phyloP scores from a whole-genome alignment of 2,113 vertebrate genomes.

The Odontophorus gujanensis region DNA sequence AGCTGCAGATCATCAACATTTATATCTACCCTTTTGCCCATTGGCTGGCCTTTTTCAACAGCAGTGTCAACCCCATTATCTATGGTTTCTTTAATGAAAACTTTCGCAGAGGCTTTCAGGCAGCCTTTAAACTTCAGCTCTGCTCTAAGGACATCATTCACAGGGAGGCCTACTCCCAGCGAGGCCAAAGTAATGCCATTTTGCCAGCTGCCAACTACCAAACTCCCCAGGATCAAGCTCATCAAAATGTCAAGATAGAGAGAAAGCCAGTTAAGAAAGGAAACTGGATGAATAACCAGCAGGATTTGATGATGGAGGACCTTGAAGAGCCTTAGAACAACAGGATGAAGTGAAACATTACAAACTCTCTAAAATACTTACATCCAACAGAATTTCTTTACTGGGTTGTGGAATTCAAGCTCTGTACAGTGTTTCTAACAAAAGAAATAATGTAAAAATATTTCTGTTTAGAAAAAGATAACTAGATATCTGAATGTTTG shows the following conservation, averaged over 20 bases:
- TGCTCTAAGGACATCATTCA: slow-evolving; percentile 72
- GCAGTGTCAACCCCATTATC: slow-evolving; percentile 92
- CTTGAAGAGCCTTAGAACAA: slow-evolving; percentile 74
- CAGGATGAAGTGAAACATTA: slow-evolving; percentile 47
- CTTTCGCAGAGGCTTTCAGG: slow-evolving; percentile 87
- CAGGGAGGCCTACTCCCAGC: slow-evolving; percentile 73
- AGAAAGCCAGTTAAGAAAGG: slow-evolving; percentile 19
- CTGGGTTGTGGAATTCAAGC: background rate
- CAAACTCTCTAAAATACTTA: background rate
- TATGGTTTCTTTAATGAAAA: slow-evolving; percentile 94
- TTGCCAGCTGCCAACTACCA: slow-evolving; percentile 71
- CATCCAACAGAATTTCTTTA: background rate
- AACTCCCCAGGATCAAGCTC: background rate
- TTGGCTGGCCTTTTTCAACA: slow-evolving; percentile 95
- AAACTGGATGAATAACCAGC: slow-evolving; percentile 71
- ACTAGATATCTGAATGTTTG: rapidly evolving
- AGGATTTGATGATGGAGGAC: slow-evolving; percentile 84
- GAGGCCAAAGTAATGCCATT: slow-evolving; percentile 75
- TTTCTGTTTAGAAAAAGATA: background rate
- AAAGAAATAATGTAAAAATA: background rate
- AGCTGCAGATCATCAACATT: slow-evolving; percentile 86
- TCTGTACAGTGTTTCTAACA: background rate
- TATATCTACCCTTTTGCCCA: slow-evolving; percentile 94
- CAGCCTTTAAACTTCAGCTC: slow-evolving; percentile 82
- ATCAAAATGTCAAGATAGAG: background rate